Percentiles rank a stretch among this genome's conserved stretches.
These are phyloP conservation scores for Sitta carolinensis DNA, from an alignment of 2,797 vertebrate genomes.

Conservation along the genomic window DNA sequence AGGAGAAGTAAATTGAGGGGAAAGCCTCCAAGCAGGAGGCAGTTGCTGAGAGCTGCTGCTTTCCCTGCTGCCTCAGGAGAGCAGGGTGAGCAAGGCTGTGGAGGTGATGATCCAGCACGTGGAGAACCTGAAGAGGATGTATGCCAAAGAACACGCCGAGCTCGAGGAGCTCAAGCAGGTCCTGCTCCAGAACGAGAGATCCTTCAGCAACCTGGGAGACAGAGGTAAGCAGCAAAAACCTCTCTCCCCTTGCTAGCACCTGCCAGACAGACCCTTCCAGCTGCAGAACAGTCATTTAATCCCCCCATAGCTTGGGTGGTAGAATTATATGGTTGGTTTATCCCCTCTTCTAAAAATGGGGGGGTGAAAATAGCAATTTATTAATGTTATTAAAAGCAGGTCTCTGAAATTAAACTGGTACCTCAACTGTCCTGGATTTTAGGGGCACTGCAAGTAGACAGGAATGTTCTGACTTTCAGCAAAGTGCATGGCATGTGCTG, in stretches of 20 bases:
- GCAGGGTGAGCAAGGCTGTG: conserved; percentile 90
- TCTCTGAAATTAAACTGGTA: neutral
- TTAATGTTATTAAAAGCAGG: neutral
- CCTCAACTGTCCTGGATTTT: neutral
- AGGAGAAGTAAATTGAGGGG: neutral
- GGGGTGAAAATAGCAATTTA: neutral
- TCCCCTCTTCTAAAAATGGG: neutral
- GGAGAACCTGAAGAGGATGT: conserved; percentile 94
- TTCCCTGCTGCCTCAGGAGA: conserved; percentile 78
- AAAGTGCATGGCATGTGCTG: neutral
- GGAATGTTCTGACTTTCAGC: neutral
- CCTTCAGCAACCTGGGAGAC: conserved; percentile 80
- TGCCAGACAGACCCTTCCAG: neutral
- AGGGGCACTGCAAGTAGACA: neutral
- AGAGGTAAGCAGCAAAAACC: conserved; percentile 76
- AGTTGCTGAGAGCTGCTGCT: neutral
- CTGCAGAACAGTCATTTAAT: neutral
- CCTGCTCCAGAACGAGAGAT: conserved; percentile 86
- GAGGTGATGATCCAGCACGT: conserved; percentile 99
- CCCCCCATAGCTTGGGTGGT: neutral
- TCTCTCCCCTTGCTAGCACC: neutral
- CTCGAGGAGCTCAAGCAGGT: conserved; percentile 89
- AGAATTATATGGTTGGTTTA: neutral
- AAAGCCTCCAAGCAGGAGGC: no score
- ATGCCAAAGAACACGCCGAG: conserved; percentile 91